These are phyloP conservation scores for Labeo rohita DNA, from an alignment of 2,113 vertebrate genomes.

Conservation along the genomic window DNA sequence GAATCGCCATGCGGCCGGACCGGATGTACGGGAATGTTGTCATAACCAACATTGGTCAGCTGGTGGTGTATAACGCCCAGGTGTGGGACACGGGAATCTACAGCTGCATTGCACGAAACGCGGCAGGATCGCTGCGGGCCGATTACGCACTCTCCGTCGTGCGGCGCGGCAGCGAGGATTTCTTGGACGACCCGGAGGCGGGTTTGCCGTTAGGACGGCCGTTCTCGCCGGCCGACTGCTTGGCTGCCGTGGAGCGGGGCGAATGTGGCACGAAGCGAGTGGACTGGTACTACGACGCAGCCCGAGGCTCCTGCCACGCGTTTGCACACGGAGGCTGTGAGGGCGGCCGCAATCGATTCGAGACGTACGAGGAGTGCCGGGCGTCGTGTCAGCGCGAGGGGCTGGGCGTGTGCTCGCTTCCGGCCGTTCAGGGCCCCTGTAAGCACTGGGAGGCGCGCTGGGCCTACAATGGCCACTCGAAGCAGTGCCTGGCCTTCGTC, in stretches of 20 bases:
- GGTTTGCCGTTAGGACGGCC: conserved; percentile 66
- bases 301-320: conserved; percentile 82
- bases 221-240: conserved; percentile 84
- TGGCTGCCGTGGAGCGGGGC: conserved; percentile 76
- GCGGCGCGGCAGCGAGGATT: conserved; percentile 69
- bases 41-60: conserved; percentile 94
- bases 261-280: conserved; percentile 80
- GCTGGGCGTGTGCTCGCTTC: conserved; percentile 81
- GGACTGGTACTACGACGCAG: conserved; percentile 89
- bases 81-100: conserved; percentile 91
- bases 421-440: conserved; percentile 92
- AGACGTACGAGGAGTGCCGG: conserved; percentile 90
- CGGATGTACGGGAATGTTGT: conserved; percentile 97
- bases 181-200: conserved; percentile 64
- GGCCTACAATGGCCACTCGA: conserved; percentile 88
- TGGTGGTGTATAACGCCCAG: conserved; percentile 93
- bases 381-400: conserved; percentile 81
- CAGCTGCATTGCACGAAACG: conserved; percentile 88
- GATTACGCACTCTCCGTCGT: conserved; percentile 92
- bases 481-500: conserved; percentile 88
- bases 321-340: conserved; percentile 84
- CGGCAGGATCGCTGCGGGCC: conserved; percentile 84
- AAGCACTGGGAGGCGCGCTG: conserved; percentile 88
- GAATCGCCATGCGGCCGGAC: conserved; percentile 91
- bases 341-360: conserved; percentile 84